Evolutionary conservation across 2,888 invertebrate genomes (phyloP).

Genomic region (Parelbella ahira): DNA sequence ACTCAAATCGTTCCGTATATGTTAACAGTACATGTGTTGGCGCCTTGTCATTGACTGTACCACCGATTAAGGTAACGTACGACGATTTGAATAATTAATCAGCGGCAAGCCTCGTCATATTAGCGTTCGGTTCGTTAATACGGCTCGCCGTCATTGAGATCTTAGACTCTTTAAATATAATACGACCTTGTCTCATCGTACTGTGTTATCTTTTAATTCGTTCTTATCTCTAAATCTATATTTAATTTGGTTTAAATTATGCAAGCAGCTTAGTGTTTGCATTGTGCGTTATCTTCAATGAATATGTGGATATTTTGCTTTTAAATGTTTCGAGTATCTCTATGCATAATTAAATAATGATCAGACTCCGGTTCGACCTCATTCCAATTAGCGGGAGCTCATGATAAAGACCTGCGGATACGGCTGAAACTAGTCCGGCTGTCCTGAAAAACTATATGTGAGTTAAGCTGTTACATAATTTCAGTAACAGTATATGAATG

Average conservation of each 20-base stretch:
- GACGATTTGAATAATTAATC: slow-evolving; percentile 56
- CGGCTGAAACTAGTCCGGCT: no score
- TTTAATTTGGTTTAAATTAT: slow-evolving; percentile 11
- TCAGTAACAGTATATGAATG: no score
- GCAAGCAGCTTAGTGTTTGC: slow-evolving; percentile 5
- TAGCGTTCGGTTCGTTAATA: slow-evolving; percentile 53
- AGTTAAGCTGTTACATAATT: no score
- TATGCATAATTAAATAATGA: no score
- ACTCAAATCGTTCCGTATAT: slow-evolving; percentile 16
- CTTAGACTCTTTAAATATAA: slow-evolving; percentile 12
- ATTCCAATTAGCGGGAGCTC: no score
- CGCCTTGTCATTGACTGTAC: slow-evolving; percentile 50
- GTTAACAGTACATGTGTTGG: slow-evolving; percentile 30
- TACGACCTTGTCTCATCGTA: slow-evolving; percentile 13
- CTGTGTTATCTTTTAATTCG: slow-evolving; percentile 7
- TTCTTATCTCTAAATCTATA: slow-evolving; percentile 16
- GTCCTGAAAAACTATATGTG: no score
- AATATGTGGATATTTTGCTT: no score
- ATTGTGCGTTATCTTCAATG: no score
- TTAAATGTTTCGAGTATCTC: no score
- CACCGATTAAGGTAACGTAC: slow-evolving; percentile 50
- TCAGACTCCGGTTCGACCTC: no score
- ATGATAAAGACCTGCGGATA: no score
- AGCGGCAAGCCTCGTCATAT: slow-evolving; percentile 46
- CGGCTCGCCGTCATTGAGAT: slow-evolving; percentile 37